Conservation (phyloP, 2,888 invertebrate genomes). For the Argyresthia albistria region DNA sequence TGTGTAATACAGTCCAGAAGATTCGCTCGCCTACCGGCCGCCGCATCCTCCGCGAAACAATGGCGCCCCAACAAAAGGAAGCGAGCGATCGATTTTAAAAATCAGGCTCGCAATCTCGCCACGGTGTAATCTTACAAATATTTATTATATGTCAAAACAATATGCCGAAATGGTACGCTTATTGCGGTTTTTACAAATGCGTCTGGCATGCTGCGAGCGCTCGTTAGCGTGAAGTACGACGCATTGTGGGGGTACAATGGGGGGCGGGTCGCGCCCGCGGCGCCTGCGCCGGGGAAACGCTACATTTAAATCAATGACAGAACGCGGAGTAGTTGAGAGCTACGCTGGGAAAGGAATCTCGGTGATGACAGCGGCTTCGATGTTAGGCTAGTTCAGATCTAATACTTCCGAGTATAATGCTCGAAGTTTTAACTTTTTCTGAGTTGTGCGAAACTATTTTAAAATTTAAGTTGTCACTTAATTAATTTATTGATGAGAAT, state of each 20-base stretch:
- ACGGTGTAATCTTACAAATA: slow-evolving; percentile 63
- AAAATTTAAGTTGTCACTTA: too few species aligned
- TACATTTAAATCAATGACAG: slow-evolving; percentile 53
- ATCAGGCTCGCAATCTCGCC: slow-evolving; percentile 52
- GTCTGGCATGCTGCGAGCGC: slow-evolving; percentile 62
- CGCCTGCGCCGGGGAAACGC: slow-evolving; percentile 26
- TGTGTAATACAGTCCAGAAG: slow-evolving; percentile 53
- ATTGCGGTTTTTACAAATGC: slow-evolving; percentile 70
- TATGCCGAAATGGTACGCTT: slow-evolving; percentile 69
- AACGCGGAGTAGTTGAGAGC: slow-evolving; percentile 17
- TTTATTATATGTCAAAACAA: slow-evolving; percentile 73
- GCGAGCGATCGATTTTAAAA: slow-evolving; percentile 45
- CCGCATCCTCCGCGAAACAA: slow-evolving; percentile 31
- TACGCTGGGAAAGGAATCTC: not conserved
- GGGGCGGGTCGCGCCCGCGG: slow-evolving; percentile 51
- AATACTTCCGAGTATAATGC: too few species aligned
- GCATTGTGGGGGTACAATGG: slow-evolving; percentile 65
- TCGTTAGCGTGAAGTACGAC: slow-evolving; percentile 68
- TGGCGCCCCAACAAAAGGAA: slow-evolving; percentile 37
- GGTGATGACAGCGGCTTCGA: not conserved
- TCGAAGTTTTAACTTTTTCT: too few species aligned
- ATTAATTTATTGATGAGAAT: too few species aligned
- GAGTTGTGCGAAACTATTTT: too few species aligned
- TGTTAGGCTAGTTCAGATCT: not conserved
- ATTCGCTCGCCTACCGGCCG: slow-evolving; percentile 27